Conservation (phyloP, 2,797 vertebrate genomes). For the Gobio occitaniae region DNA sequence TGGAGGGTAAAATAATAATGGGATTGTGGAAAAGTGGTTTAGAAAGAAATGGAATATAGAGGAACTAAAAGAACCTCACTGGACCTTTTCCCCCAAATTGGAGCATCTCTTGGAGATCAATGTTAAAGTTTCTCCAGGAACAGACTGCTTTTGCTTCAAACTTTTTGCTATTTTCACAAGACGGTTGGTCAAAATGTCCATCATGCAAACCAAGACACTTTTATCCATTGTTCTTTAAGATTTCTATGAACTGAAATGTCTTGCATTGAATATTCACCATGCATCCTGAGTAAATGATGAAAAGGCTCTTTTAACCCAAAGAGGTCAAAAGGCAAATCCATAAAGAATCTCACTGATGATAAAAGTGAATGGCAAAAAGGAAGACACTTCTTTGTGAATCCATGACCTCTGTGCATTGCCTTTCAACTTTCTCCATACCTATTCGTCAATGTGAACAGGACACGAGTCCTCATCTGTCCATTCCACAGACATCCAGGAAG, state of each 20-base stretch:
- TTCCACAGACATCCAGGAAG: constrained; percentile 79
- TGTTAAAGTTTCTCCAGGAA: constrained; percentile 9
- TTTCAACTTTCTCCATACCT: constrained; percentile 81
- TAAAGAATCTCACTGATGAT: constrained; percentile 11
- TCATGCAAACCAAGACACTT: constrained; percentile 28
- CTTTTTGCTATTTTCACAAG: not conserved
- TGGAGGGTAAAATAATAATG: constrained; percentile 4
- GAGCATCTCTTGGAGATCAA: constrained; percentile 36
- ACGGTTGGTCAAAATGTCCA: not conserved
- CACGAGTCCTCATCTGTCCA: constrained; percentile 91
- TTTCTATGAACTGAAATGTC: not conserved
- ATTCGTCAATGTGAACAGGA: constrained; percentile 95
- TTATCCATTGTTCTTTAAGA: constrained; percentile 42
- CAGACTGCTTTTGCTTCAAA: constrained; percentile 4
- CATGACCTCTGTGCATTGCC: constrained; percentile 50
- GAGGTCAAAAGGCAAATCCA: constrained; percentile 37
- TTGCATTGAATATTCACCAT: constrained; percentile 9
- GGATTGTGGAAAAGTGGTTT: not conserved
- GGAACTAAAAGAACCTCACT: not conserved
- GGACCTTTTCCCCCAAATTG: not conserved
- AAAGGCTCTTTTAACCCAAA: constrained; percentile 39
- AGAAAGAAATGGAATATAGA: not conserved
- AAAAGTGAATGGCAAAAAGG: constrained; percentile 39
- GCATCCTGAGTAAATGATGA: constrained; percentile 33
- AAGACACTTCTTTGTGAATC: constrained; percentile 37